Base-by-base conservation (phyloP, 2,797 vertebrate species). In the Trichosurus vulpecula region DNA sequence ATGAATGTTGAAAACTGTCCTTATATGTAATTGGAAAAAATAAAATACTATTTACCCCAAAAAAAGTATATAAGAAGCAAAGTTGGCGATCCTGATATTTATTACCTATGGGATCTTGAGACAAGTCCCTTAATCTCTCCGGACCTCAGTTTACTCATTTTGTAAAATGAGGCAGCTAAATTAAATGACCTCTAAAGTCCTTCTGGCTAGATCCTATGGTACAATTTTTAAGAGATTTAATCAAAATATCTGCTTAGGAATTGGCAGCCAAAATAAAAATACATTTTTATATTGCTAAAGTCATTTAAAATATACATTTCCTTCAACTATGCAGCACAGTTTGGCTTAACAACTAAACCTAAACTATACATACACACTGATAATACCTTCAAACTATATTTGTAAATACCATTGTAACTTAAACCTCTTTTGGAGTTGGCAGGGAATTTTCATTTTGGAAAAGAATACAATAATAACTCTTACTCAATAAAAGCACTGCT, bases 401-500 rank as follows among this genome's bases (percentile, higher is more conserved):
- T 97, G 94, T 53, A 4, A 91, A 1, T 92, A 93, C 54, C 91
- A 87, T 81, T 94, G 12, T 9, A 93, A 35, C 95, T 19, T 93
- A 2, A 81, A 87, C 16, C 47, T 91, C 90, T 96, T 54, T 55
- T 95, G 93, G 96, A 96, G 61, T 35, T 93, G 11, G 90, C 94
- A 61, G 19, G 94, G 25, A 97, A 94, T 90, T 94, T 52, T 93
- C 90, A 94, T 51, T 94, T 54, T 81, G 96, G 22, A 93, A 94
- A 93, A 74, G 30, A 95, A 92, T 51, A 29, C 41, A 87, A 94
- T 29, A 52, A 57, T 56, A 90, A 35, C 41, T 93, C 19, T 95
- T 57, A 87, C 16, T 92, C 56, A 52, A 87, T 87, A 51, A 51
- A 87, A 87, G 41, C 41, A 87, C 9, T 87, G 22, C 9, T 87